A percentile compares a stretch with the other conserved stretches of the same genome.
Conservation (phyloP, 2,113 vertebrate species). For the Actenoides lindsayi region DNA sequence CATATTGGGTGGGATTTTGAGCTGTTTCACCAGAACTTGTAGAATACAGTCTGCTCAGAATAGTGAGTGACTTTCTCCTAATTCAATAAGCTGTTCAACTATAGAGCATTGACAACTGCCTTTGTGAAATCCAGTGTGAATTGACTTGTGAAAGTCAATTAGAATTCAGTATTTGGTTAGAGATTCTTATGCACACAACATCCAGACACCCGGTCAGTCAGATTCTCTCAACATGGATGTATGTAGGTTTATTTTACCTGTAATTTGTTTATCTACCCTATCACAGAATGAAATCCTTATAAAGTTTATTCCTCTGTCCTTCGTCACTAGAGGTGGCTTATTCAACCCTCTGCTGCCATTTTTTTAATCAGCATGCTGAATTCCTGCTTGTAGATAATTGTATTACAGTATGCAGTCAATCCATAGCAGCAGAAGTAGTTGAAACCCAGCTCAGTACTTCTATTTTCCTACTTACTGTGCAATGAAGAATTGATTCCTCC, state of each 20-base stretch:
- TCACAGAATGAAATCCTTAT: background rate
- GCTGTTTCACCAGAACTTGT: background rate
- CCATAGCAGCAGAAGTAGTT: background rate
- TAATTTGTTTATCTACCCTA: constrained; percentile 33
- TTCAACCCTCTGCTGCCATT: background rate
- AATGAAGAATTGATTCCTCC: background rate
- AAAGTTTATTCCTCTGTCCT: background rate
- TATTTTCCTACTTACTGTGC: background rate
- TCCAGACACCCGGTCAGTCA: background rate
- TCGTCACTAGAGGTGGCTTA: background rate
- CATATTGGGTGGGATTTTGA: constrained; percentile 26
- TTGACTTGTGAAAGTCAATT: constrained; percentile 63
- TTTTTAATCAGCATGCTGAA: background rate
- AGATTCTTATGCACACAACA: constrained; percentile 24
- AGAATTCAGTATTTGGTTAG: constrained; percentile 57
- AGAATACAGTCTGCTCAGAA: constrained; percentile 25
- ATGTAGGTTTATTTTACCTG: background rate
- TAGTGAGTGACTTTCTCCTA: constrained; percentile 25
- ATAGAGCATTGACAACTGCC: constrained; percentile 36
- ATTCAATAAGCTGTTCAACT: constrained; percentile 59
- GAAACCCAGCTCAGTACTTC: background rate
- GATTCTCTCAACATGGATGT: background rate
- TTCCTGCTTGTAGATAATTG: background rate
- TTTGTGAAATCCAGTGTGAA: constrained; percentile 67
- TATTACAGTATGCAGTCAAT: background rate